These are phyloP conservation scores for Salvelinus alpinus DNA, from an alignment of 2,113 vertebrate genomes.

Conservation along the genomic window DNA sequence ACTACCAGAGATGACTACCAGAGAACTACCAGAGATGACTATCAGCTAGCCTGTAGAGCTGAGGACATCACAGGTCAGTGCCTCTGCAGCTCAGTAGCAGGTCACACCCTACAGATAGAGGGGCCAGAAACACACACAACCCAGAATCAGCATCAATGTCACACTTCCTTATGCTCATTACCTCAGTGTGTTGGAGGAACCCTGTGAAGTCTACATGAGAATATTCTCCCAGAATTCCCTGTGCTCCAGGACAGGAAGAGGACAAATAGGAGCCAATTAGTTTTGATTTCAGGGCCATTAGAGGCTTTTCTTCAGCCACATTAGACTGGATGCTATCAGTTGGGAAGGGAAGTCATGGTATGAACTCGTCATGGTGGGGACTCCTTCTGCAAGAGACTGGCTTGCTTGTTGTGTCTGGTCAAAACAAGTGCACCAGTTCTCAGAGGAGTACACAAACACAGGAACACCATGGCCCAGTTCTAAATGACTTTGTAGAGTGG, in stretches of 20 bases:
- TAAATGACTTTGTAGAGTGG: too few species aligned
- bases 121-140: slow-evolving; percentile 10
- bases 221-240: slow-evolving; percentile 37
- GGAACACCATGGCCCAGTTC: too few species aligned
- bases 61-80: slow-evolving; percentile 45
- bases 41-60: slow-evolving; percentile 45
- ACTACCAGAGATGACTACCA: slow-evolving; percentile 56
- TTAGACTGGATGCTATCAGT: slow-evolving; percentile 63
- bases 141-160: slow-evolving; percentile 24
- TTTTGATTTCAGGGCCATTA: slow-evolving; percentile 73
- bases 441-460: slow-evolving; percentile 14
- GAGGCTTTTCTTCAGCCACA: slow-evolving; percentile 54
- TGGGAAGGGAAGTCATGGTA: slow-evolving; percentile 44
- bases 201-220: slow-evolving; percentile 38
- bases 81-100: slow-evolving; percentile 28
- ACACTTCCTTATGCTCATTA: slow-evolving; percentile 37
- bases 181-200: slow-evolving; percentile 45
- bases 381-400: not conserved
- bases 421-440: not conserved
- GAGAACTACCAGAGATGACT: slow-evolving; percentile 54
- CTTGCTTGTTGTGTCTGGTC: not conserved
- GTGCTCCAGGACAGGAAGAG: slow-evolving; percentile 67
- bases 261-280: slow-evolving; percentile 66
- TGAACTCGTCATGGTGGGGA: slow-evolving; percentile 5
- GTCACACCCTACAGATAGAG: slow-evolving; percentile 25